These are phyloP conservation scores for Perdita meconis DNA, from an alignment of 2,888 invertebrate species.

Conservation along the genomic window DNA sequence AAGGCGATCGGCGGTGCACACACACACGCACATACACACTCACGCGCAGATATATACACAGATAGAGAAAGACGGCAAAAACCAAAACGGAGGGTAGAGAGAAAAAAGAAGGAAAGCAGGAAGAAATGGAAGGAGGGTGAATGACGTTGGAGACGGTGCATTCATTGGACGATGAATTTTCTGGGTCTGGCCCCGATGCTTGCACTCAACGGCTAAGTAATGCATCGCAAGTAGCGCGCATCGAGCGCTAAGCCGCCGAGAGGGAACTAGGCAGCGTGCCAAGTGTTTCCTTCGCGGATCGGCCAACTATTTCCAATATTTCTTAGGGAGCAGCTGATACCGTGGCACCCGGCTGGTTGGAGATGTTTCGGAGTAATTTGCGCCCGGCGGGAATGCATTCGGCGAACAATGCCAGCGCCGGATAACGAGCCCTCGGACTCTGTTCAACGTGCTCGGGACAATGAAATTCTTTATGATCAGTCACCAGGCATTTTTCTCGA, in stretches of 20 bases:
- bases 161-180: slow-evolving; percentile 65
- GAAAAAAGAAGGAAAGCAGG: slow-evolving; percentile 18
- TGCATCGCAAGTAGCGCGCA: slow-evolving; percentile 63
- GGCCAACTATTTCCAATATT: slow-evolving; percentile 69
- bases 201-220: slow-evolving; percentile 62
- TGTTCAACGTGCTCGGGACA: slow-evolving; percentile 49
- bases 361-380: slow-evolving; percentile 63
- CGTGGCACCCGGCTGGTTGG: slow-evolving; percentile 47
- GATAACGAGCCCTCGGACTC: slow-evolving; percentile 61
- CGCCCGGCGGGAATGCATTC: slow-evolving; percentile 53
- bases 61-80: neutral
- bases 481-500: slow-evolving; percentile 60
- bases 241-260: slow-evolving; percentile 56
- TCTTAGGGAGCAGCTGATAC: slow-evolving; percentile 61
- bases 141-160: slow-evolving; percentile 50
- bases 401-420: slow-evolving; percentile 48
- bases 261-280: slow-evolving; percentile 62
- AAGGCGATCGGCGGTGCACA: slow-evolving; percentile 42
- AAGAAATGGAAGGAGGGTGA: slow-evolving; percentile 21
- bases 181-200: slow-evolving; percentile 57
- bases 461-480: slow-evolving; percentile 59
- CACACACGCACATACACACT: too few species aligned
- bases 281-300: slow-evolving; percentile 68
- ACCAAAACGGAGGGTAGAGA: neutral
- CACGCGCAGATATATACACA: too few species aligned